phyloP scores from a whole-genome alignment of 2,113 vertebrate genomes.

The Onychostoma macrolepis region DNA sequence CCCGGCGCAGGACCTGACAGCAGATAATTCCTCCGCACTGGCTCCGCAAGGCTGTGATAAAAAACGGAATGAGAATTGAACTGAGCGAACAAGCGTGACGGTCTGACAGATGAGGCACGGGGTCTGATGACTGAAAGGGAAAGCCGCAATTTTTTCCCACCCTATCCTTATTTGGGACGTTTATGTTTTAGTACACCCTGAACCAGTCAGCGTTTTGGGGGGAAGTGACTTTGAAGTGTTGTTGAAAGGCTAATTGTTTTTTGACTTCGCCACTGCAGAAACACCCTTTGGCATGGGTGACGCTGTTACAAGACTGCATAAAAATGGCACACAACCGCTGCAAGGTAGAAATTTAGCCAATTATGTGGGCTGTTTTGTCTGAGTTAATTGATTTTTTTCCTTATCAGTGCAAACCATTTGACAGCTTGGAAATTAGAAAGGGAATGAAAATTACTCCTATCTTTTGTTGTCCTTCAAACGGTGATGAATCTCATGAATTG shows the following conservation, averaged over 20 bases:
- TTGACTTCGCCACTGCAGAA: constrained; percentile 63
- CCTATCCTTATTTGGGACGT: constrained; percentile 48
- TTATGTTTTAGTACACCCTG: constrained; percentile 31
- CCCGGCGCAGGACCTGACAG: constrained; percentile 61
- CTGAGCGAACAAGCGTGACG: constrained; percentile 75
- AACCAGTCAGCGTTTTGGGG: constrained; percentile 54
- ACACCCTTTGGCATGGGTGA: constrained; percentile 36
- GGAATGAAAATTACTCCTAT: constrained; percentile 29
- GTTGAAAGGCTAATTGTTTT: constrained; percentile 58
- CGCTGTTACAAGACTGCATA: constrained; percentile 33
- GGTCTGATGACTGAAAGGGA: constrained; percentile 54
- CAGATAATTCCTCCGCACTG: constrained; percentile 67
- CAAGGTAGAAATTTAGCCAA: constrained; percentile 20
- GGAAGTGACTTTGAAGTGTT: constrained; percentile 57
- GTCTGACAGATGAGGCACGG: constrained; percentile 71
- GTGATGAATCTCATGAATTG: constrained; percentile 29
- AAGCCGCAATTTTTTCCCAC: constrained; percentile 44
- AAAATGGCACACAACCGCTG: constrained; percentile 43
- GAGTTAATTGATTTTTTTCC: constrained; percentile 55
- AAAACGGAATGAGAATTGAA: constrained; percentile 64
- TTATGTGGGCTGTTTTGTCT: constrained; percentile 23
- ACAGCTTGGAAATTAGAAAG: constrained; percentile 22
- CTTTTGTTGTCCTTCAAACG: constrained; percentile 45
- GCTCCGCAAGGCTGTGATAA: constrained; percentile 69
- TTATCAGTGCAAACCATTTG: constrained; percentile 52